Evolutionary conservation across 2,888 invertebrate genomes (phyloP).

Genomic region (Tetragnatha montana): DNA sequence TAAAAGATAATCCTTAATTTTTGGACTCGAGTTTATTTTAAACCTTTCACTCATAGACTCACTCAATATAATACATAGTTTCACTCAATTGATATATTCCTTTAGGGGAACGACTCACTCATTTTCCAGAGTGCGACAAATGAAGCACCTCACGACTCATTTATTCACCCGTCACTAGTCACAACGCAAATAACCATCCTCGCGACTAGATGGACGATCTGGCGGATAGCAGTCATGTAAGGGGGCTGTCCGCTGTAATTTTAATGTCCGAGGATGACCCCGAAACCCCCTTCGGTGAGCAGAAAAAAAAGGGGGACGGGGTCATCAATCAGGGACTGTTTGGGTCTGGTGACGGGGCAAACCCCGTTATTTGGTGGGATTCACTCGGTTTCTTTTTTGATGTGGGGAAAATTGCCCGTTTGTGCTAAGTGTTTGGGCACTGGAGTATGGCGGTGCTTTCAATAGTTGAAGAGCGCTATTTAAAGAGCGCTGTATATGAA

Average conservation of each 20-base stretch:
- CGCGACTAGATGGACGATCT: slow-evolving; percentile 42
- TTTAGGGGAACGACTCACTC: no score
- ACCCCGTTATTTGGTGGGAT: neutral
- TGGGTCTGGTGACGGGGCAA: neutral
- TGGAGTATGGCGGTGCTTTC: no score
- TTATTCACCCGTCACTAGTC: no score
- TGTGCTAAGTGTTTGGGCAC: neutral
- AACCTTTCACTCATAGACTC: no score
- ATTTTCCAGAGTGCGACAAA: no score
- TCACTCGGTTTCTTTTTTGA: neutral
- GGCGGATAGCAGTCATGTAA: slow-evolving; percentile 34
- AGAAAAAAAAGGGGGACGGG: neutral
- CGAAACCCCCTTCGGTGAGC: neutral
- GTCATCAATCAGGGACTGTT: neutral
- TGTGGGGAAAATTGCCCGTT: neutral
- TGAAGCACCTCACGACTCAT: no score
- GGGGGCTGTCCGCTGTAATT: slow-evolving; percentile 34
- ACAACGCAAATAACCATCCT: neutral
- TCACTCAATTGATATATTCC: no score
- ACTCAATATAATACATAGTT: no score
- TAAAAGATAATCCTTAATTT: no score
- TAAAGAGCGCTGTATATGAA: no score
- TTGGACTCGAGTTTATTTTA: no score
- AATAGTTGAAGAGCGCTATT: no score
- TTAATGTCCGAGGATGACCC: slow-evolving; percentile 15